phyloP scores from a whole-genome alignment of 2,113 vertebrate genomes.

The Amphiprion percula region DNA sequence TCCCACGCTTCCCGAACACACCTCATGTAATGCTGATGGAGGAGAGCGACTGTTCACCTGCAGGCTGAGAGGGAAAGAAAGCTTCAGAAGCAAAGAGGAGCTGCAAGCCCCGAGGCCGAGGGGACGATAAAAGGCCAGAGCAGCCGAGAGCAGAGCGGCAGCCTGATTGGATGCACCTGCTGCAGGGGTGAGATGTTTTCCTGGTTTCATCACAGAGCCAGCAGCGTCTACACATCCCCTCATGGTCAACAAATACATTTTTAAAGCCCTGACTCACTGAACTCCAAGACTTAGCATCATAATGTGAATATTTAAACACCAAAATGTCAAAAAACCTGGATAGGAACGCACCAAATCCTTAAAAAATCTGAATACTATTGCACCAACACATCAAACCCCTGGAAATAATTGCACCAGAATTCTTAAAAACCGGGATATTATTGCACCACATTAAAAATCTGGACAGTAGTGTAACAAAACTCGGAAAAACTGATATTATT shows the following conservation, averaged over 20 bases:
- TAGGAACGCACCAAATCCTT: too few species aligned
- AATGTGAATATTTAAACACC: too few species aligned
- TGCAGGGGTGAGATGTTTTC: neutral
- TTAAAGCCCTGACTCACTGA: too few species aligned
- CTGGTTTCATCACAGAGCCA: neutral
- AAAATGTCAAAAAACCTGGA: too few species aligned
- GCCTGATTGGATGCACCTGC: slow-evolving; percentile 9
- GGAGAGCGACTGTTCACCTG: slow-evolving; percentile 38
- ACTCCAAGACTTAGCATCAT: too few species aligned
- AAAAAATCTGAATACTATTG: too few species aligned
- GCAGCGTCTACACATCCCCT: neutral
- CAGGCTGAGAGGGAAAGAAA: slow-evolving; percentile 31
- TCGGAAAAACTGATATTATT: too few species aligned
- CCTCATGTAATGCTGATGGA: slow-evolving; percentile 56
- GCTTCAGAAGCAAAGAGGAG: slow-evolving; percentile 6
- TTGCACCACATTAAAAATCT: too few species aligned
- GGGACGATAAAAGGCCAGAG: slow-evolving; percentile 6
- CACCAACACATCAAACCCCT: too few species aligned
- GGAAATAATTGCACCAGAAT: too few species aligned
- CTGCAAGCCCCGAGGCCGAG: neutral
- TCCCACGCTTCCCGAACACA: slow-evolving; percentile 68
- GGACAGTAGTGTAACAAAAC: too few species aligned
- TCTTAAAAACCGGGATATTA: too few species aligned
- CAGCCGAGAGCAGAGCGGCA: slow-evolving; percentile 9
- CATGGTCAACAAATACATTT: neutral